Percentiles rank a stretch among this genome's conserved stretches.
Evolutionary conservation across 1,140 invertebrate species (phyloP).

Genomic region (Telenomus remus): DNA sequence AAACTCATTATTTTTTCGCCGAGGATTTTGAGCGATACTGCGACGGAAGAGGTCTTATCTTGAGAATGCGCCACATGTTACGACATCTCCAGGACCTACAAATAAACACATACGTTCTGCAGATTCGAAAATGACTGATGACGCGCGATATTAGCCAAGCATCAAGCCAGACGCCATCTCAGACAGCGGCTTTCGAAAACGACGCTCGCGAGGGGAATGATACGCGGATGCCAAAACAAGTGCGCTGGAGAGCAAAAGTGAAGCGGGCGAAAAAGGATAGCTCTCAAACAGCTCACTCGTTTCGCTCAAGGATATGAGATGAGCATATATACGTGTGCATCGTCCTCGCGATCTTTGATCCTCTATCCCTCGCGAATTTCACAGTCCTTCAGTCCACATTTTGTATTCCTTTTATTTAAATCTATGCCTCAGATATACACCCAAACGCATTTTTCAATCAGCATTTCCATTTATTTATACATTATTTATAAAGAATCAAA

Average conservation of each 20-base stretch:
- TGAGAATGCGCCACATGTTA: conserved; percentile 50
- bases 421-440: no score
- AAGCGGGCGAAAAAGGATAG: conserved; percentile 56
- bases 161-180: conserved; percentile 60
- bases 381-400: conserved; percentile 50
- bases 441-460: no score
- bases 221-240: conserved; percentile 52
- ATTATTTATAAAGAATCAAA: no score
- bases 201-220: conserved; percentile 47
- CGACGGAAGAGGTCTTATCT: conserved; percentile 33
- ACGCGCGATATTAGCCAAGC: conserved; percentile 70
- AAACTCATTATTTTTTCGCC: conserved; percentile 40
- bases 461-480: no score
- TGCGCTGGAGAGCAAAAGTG: conserved; percentile 42
- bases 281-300: conserved; percentile 48
- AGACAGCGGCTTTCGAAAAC: conserved; percentile 55
- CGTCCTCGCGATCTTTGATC: conserved; percentile 70
- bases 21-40: conserved; percentile 51
- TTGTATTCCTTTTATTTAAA: conserved; percentile 67
- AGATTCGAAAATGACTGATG: conserved; percentile 67
- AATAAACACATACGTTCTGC: conserved; percentile 44
- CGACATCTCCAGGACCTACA: conserved; percentile 35
- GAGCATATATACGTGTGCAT: conserved; percentile 71
- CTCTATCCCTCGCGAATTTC: conserved; percentile 70
- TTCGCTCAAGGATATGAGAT: conserved; percentile 66